phyloP scores from a whole-genome alignment of 2,113 vertebrate species.

The Cavia porcellus region DNA sequence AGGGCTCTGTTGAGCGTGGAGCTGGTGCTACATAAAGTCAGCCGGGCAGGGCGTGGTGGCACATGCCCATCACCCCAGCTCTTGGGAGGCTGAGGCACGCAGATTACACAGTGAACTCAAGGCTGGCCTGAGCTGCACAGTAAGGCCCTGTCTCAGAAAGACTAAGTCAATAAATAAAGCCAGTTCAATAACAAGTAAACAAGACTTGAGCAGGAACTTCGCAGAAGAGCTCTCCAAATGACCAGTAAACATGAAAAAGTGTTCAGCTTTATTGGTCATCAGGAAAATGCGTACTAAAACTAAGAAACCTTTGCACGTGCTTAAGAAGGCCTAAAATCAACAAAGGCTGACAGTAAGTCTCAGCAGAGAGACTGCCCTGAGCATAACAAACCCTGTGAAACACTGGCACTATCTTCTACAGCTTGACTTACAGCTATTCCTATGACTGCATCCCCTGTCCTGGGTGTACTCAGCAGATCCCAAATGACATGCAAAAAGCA shows the following conservation, averaged over 20 bases:
- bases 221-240: not conserved
- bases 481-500: not conserved
- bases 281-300: not conserved
- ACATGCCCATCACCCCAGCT: not conserved
- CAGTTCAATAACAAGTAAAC: not conserved
- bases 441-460: not conserved
- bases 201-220: not conserved
- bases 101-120: not conserved
- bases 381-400: not conserved
- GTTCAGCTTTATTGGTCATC: not conserved
- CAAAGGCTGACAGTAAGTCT: not conserved
- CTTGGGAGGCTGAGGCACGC: not conserved
- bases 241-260: not conserved
- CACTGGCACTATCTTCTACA: not conserved
- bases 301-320: not conserved
- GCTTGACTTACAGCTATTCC: not conserved
- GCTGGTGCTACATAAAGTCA: not conserved
- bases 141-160: not conserved
- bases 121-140: not conserved
- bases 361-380: not conserved
- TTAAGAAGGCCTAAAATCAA: conserved; percentile 4
- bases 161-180: not conserved
- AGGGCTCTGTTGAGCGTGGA: not conserved
- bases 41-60: too few relatives aligned
- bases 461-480: not conserved